Conservation (phyloP, 1,140 invertebrate species). For the Hydropsyche tenuis region DNA sequence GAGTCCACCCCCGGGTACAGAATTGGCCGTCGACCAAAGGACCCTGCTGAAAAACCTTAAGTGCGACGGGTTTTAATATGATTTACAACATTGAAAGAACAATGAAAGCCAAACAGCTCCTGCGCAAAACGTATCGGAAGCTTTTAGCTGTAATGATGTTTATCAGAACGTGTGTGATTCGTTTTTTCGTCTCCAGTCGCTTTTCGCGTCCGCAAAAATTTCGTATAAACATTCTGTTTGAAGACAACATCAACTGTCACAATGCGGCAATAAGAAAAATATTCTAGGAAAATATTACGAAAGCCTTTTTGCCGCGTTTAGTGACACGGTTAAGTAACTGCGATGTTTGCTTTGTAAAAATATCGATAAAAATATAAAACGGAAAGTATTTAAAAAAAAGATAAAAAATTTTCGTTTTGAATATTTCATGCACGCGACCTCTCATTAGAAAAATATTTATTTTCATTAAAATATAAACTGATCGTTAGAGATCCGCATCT, state of each 20-base stretch:
- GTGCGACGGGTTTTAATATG: constrained; percentile 25
- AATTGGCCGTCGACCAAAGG: constrained; percentile 13
- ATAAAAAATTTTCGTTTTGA: too few species aligned
- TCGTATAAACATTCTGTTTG: too few species aligned
- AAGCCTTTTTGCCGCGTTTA: background rate
- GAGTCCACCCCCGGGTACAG: background rate
- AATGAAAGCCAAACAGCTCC: background rate
- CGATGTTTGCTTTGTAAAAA: too few species aligned
- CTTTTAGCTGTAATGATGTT: constrained; percentile 19
- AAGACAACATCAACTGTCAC: constrained; percentile 5
- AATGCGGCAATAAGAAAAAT: background rate
- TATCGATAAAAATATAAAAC: too few species aligned
- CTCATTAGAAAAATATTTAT: too few species aligned
- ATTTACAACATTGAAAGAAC: constrained; percentile 7
- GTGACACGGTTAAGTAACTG: too few species aligned
- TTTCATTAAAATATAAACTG: too few species aligned
- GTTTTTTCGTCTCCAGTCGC: background rate
- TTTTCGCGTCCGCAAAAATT: too few species aligned
- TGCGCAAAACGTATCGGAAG: constrained; percentile 1
- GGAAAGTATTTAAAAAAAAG: too few species aligned
- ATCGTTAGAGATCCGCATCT: too few species aligned
- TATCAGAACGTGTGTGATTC: background rate
- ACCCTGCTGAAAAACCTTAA: constrained; percentile 10
- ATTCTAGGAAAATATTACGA: constrained; percentile 2
- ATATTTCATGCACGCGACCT: too few species aligned